Base-by-base conservation (phyloP, 2,797 vertebrate species). In the Sorex maritimensis region DNA sequence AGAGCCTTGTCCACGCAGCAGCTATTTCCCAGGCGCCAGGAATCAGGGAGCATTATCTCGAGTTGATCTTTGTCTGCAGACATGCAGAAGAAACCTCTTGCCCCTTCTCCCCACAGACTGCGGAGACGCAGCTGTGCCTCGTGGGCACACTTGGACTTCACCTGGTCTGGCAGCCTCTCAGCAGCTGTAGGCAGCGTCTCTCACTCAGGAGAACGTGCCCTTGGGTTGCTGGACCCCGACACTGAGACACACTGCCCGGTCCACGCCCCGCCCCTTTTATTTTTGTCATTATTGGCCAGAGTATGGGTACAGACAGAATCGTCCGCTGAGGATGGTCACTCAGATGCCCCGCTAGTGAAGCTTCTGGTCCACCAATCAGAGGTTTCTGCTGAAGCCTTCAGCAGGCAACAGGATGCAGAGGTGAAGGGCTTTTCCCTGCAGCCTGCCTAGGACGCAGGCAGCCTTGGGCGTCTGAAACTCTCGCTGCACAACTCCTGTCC, bases 301-400 rank as follows among this genome's bases (percentile, higher is more conserved):
- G 58, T 61, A n/a, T 52, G 3, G 86, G 52, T 90, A 34, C 49
- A 92, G 46, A 6, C 65, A 91, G 46, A 88, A 11, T 83, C n/a
- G 95, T 69, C 26, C 14, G 74, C 1, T 38, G 63, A 8, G 58
- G 82, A 73, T 30, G 13, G 73, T 71, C 21, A 41, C 38, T 85
- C 78, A 88, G 58, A 78, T 83, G 65, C 30, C 86, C 65, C 49
- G 0, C 73, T 92, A 78, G 24, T 87, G 74, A 90, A 82, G 49
- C 17, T 6, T 78, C 28, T 84, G 58, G 90, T 95, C 84, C 81
- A 65, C 83, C 79, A 74, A 79, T 85, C 30, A 68, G 19, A 83
- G 75, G 52, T 81, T 86, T 78, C 65, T 91, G 38, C 75, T 30
- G 58, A 74, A 87, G 74, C 77, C 28, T 7, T 65, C 71, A 67